Evolutionary conservation across 2,113 vertebrate species (phyloP), one percentile per base, ranked within the genome.

Genomic region (Mormyrus iriodes): DNA sequence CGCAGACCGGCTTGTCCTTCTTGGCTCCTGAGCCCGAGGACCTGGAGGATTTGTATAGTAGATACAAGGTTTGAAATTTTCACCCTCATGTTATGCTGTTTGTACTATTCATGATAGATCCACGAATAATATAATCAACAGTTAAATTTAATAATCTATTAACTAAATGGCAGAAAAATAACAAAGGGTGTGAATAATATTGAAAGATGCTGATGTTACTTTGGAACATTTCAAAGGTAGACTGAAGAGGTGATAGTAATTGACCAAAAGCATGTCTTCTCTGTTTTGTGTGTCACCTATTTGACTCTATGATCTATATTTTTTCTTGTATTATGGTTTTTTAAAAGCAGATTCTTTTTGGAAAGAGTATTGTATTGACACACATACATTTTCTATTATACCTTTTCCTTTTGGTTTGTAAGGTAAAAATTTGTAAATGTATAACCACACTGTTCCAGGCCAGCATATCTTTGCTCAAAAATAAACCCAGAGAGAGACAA

Each of bases 11-110:
- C 86, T 94, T 98, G 85, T 98, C 97, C 52, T 98, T 98, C 91
- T 92, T 98, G 92, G 97, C 96, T 2, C 97, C 97, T 0, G 97
- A 98, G 92, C 97, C 97, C 10, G 97, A 98, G 88, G 97, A 98
- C 90, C 90, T 98, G 65, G 97, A 98, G 82, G 97, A 98, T 88
- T 95, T 98, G 35, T 98, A 98, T 91, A 97, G 96, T 90, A 96
- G 97, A 94, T 98, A 98, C 91, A 98, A 98, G 97, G 97, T 98
- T 58, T 85, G 90, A 88, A 10, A 49, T 4, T 42, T 27, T 3
- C 12, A 9, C 13, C 35, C 12, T 58, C 76, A 7, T 19, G 1
- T 4, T 52, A 5, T 52, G 35, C 21, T 19, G n/a, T 89, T 82
- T 48, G 51, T 88, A 21, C 51, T 49, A 51, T 48, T 13, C 7